Base-by-base conservation (phyloP, 1,140 invertebrate species). In the Calephelis nemesis region DNA sequence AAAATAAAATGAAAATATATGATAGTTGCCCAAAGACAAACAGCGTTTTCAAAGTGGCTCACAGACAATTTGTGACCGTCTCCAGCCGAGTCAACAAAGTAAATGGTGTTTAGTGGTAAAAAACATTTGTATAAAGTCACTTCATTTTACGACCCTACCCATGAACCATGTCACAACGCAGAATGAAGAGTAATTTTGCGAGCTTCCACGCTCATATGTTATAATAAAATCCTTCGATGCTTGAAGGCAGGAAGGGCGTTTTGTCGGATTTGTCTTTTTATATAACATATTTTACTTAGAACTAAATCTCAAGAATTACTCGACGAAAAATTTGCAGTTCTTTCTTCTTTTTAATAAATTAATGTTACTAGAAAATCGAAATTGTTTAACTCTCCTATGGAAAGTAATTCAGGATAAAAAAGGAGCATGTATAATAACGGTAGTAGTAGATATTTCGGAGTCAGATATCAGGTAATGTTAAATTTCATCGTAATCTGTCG, bases 171-270 rank as follows among this genome's bases (percentile, higher is more conserved):
- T 12, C 58, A 39, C 39, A 42, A 60, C 58, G 52, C 1, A 60
- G 39, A 60, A 60, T 60, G 58, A 60, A 60, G 58, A 60, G 58
- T 60, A 60, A 60, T 60, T 60, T 60, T 39, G 58, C 39, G 58
- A 60, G 58, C 58, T 60, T 60, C 58, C 12, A 60, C 58, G 39
- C 54, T 40, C 54, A 60, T 60, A 60, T 60, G 39, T 60, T 39
- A 60, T 60, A 60, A 60, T 60, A 60, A 60, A 60, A 60, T 60
- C 50, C 50, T 52, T 60, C 58, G 39, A 60, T 42, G 58, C 58
- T 60, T 40, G 39, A 40, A 60, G 39, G 39, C 30, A 39, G 12
- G 58, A 60, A 42, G 30, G 58, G 30, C 58, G 42, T 60, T 60
- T 12, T 60, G 58, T 42, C 30, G 39, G 30, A 60, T 60, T 60